These are phyloP conservation scores for Strix uralensis DNA, from an alignment of 2,113 vertebrate species.

Conservation along the genomic window DNA sequence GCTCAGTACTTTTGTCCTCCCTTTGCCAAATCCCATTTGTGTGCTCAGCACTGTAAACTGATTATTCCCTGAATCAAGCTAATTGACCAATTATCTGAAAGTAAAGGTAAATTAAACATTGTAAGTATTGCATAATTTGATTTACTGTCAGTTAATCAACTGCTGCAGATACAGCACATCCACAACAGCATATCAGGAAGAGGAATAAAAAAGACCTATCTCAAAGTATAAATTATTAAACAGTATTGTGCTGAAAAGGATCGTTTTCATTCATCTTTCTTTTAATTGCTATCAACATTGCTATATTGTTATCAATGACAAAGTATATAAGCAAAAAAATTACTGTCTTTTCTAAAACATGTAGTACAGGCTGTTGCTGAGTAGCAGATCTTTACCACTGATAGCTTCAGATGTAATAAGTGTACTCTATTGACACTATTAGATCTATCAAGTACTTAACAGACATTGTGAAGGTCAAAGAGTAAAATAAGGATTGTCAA, in stretches of 20 bases:
- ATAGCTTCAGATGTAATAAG: neutral
- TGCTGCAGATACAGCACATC: constrained; percentile 22
- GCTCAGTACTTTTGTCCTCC: neutral
- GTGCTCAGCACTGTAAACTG: constrained; percentile 31
- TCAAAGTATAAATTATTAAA: neutral
- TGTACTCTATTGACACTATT: neutral
- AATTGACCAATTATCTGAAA: constrained; percentile 64
- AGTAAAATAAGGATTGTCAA: neutral
- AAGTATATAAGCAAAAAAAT: neutral
- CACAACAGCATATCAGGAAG: constrained; percentile 23
- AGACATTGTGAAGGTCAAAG: neutral
- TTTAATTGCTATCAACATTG: neutral
- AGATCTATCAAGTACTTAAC: neutral
- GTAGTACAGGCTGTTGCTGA: neutral
- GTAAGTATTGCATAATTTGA: constrained; percentile 46
- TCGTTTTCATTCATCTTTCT: neutral
- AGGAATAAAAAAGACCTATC: neutral
- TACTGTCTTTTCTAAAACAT: neutral
- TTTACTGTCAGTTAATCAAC: constrained; percentile 59
- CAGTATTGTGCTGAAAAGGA: neutral
- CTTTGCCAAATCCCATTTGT: constrained; percentile 14
- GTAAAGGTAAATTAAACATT: constrained; percentile 62
- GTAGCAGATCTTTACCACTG: neutral
- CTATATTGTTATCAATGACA: neutral
- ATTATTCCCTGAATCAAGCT: constrained; percentile 50